Evolutionary conservation across 2,888 invertebrate species (phyloP).

Genomic region (Barypeithes pellucidus): DNA sequence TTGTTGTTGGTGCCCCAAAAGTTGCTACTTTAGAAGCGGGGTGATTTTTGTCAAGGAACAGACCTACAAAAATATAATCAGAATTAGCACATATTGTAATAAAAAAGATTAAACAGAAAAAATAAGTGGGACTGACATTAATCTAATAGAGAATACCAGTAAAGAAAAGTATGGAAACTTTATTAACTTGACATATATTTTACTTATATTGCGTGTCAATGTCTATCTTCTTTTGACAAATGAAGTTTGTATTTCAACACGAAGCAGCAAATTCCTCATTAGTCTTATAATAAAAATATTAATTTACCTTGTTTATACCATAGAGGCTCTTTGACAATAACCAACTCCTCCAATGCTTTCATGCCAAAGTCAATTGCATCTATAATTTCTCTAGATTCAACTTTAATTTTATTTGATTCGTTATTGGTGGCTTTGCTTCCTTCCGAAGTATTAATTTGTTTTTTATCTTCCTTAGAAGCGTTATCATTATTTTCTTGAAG

Average conservation of each 20-base stretch:
- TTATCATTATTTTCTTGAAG: constrained; percentile 4
- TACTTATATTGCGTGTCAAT: too few relatives aligned
- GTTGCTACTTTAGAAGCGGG: constrained; percentile 82
- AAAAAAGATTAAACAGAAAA: background rate
- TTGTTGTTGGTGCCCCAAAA: constrained; percentile 78
- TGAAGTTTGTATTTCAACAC: too few relatives aligned
- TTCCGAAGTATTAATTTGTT: constrained; percentile 18
- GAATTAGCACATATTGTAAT: too few relatives aligned
- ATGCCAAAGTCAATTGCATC: constrained; percentile 81
- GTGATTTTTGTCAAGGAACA: constrained; percentile 77
- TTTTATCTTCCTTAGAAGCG: constrained; percentile 16
- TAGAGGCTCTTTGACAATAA: constrained; percentile 75
- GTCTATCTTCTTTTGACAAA: too few relatives aligned
- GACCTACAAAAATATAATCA: constrained; percentile 72
- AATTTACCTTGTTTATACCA: constrained; percentile 76
- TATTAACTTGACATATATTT: too few relatives aligned
- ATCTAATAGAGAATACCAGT: too few relatives aligned
- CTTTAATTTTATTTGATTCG: constrained; percentile 30
- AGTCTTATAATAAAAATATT: background rate
- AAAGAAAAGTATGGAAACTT: too few relatives aligned
- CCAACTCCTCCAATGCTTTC: constrained; percentile 78
- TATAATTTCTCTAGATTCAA: constrained; percentile 72
- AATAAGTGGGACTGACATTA: too few relatives aligned
- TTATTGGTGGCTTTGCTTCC: background rate
- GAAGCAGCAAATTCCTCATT: too few relatives aligned